Percentiles rank a stretch among this genome's conserved stretches.
Evolutionary conservation across 2,888 invertebrate species (phyloP).

Genomic region (Nomada ruficornis): DNA sequence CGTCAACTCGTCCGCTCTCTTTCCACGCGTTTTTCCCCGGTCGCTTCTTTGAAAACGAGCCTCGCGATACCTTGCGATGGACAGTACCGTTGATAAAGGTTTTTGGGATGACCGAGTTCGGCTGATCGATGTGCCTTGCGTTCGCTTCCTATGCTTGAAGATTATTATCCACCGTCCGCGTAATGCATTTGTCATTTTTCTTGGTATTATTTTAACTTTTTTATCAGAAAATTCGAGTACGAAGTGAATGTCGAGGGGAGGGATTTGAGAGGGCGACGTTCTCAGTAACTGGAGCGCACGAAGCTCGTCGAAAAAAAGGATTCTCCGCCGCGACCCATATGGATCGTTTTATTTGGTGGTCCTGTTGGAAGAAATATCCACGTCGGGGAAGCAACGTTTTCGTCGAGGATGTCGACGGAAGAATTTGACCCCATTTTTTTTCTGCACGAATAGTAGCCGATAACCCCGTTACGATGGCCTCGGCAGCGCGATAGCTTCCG

Average conservation of each 20-base stretch:
- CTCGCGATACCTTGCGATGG: conserved; percentile 2
- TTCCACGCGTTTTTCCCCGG: conserved; percentile 20
- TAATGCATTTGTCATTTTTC: too few relatives aligned
- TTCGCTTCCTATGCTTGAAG: too few relatives aligned
- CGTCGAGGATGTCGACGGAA: conserved; percentile 23
- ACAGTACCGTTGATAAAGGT: conserved; percentile 35
- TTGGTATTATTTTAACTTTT: too few relatives aligned
- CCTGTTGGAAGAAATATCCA: conserved; percentile 4
- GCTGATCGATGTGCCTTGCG: too few relatives aligned
- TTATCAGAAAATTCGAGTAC: not conserved
- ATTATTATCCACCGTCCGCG: too few relatives aligned
- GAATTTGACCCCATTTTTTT: conserved; percentile 42
- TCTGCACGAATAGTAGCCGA: conserved; percentile 35
- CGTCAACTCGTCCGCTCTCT: conserved; percentile 44
- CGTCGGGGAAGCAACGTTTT: conserved; percentile 29
- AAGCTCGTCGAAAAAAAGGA: not conserved
- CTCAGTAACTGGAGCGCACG: not conserved
- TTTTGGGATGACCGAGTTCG: not conserved
- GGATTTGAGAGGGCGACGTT: not conserved
- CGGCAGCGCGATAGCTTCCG: conserved; percentile 46
- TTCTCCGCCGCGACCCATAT: conserved; percentile 16
- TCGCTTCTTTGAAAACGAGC: conserved; percentile 38
- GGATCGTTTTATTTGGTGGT: conserved; percentile 8
- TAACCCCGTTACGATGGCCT: conserved; percentile 59
- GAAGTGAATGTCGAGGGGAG: not conserved